phyloP scores from a whole-genome alignment of 1,140 invertebrate genomes.

The Nasonia giraulti region DNA sequence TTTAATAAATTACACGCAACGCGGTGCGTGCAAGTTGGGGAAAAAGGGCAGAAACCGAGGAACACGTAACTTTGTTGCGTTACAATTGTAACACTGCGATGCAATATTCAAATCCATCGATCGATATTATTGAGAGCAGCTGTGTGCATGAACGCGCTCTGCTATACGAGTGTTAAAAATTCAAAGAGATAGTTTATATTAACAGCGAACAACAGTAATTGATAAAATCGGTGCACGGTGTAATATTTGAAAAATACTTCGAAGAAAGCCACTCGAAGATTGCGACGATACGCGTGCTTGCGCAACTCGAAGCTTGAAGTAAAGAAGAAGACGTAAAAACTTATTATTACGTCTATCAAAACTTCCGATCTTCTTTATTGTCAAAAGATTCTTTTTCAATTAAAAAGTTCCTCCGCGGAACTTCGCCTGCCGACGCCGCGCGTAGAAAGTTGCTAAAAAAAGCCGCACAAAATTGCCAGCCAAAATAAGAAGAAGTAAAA shows the following conservation, averaged over 20 bases:
- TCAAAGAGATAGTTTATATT: not conserved
- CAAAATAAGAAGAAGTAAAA: not conserved
- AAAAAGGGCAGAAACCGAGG: not conserved
- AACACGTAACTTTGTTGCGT: not conserved
- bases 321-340: not conserved
- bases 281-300: not conserved
- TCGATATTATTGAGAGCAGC: not conserved
- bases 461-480: not conserved
- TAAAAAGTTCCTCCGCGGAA: not conserved
- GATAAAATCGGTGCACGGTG: not conserved
- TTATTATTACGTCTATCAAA: slow-evolving; percentile 10
- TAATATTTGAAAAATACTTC: not conserved
- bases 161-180: not conserved
- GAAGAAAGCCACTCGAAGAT: too few species aligned
- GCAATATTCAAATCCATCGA: not conserved
- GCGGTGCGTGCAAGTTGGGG: not conserved
- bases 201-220: not conserved
- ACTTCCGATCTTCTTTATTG: not conserved
- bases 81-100: not conserved
- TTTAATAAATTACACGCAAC: not conserved
- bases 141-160: too few species aligned
- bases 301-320: not conserved
- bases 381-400: slow-evolving; percentile 4
- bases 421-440: too few species aligned
- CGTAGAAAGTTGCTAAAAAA: not conserved